Percentiles rank a stretch among this genome's conserved stretches.
Conservation (phyloP, 2,797 vertebrate species). For the Ctenopoma multispine region DNA sequence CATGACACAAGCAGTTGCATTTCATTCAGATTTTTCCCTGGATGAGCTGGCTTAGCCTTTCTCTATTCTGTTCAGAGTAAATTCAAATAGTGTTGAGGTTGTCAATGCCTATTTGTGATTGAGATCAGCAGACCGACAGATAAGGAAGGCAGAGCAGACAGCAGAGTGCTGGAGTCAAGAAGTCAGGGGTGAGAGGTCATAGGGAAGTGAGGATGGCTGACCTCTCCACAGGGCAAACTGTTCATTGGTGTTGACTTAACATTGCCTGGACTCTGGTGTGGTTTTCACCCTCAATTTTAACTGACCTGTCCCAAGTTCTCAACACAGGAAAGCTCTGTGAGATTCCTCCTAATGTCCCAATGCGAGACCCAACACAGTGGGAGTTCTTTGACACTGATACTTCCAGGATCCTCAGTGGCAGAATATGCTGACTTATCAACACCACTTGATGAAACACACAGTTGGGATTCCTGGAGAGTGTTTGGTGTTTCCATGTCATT, state of each 20-base stretch:
- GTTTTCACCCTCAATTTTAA: slow-evolving; percentile 55
- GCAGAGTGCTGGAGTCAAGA: slow-evolving; percentile 49
- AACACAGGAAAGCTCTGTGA: slow-evolving; percentile 46
- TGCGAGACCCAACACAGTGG: slow-evolving; percentile 47
- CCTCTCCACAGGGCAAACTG: slow-evolving; percentile 65
- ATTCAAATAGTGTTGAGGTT: slow-evolving; percentile 1
- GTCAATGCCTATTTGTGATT: slow-evolving; percentile 15
- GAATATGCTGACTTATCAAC: slow-evolving; percentile 75
- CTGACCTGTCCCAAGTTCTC: slow-evolving; percentile 60
- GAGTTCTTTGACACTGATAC: slow-evolving; percentile 65
- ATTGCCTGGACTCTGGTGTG: slow-evolving; percentile 44
- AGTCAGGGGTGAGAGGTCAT: slow-evolving; percentile 66
- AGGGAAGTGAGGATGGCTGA: slow-evolving; percentile 62
- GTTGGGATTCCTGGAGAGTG: slow-evolving; percentile 67
- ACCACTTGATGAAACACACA: slow-evolving; percentile 72
- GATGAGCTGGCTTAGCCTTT: slow-evolving; percentile 7
- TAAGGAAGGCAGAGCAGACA: slow-evolving; percentile 35
- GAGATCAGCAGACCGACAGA: slow-evolving; percentile 37
- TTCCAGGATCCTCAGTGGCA: slow-evolving; percentile 57
- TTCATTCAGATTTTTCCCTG: slow-evolving; percentile 58
- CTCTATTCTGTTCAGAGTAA: neutral
- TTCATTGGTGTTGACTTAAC: slow-evolving; percentile 70
- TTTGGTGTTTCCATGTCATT: slow-evolving; percentile 69
- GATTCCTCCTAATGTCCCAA: slow-evolving; percentile 39
- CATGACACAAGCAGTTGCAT: slow-evolving; percentile 57